Evolutionary conservation across 2,113 vertebrate genomes (phyloP), one percentile per base, ranked within the genome.

Genomic region (Helogale parvula): DNA sequence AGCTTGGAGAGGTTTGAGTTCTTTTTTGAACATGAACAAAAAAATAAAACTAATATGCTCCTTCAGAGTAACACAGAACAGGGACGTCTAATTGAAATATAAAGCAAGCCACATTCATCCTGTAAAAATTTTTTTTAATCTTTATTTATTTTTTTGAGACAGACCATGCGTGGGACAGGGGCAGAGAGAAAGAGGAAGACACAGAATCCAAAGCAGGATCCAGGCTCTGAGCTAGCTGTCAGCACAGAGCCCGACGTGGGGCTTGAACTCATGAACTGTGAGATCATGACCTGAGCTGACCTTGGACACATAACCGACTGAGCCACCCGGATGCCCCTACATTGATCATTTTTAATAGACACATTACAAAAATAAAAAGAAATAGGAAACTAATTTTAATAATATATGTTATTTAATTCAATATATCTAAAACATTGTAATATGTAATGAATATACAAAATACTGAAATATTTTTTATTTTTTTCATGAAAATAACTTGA

Each of bases 21-120:
- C 41, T 57, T 82, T 96, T 90, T 91, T 63, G 74, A 95, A 93
- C 29, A 83, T 84, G 68, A 81, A 82, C 31, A 83, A 50, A 86
- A 33, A 86, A 47, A 41, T 63, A 54, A 74, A 94, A 90, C 38
- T 80, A 81, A 88, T 77, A 87, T 80, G 35, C 23, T 71, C 31
- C 86, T 45, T 87, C 38, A 68, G 52, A 90, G 83, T 86, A 94
- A 90, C 63, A 77, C 21, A 85, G 29, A 94, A 47, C 13, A 85
- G 45, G 35, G 29, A n/a, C 86, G n/a, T 89, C 65, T 86, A 60
- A 38, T 27, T 72, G 29, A 84, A 93, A 81, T 88, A 54, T 33
- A 71, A 69, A 47, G 31, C 88, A 29, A 92, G 31, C 6, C 25
- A 57, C 21, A 63, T 25, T 11, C 41, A 19, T 60, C 47, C 57